Evolutionary conservation across 2,888 invertebrate genomes (phyloP).

Genomic region (Blastobasis lacticolella): DNA sequence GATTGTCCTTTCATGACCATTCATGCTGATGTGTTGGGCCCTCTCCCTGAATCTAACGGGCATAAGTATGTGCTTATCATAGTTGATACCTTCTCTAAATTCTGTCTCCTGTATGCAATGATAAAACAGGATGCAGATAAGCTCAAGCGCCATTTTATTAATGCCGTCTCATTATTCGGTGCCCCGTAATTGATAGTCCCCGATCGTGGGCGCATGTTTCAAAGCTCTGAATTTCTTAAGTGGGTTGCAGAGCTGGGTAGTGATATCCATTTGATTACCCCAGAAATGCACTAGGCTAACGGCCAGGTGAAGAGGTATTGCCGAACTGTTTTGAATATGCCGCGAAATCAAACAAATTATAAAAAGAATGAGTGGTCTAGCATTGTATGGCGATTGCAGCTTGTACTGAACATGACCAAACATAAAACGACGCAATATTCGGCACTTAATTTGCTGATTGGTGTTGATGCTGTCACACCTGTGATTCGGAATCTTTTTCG

Average conservation of each 20-base stretch:
- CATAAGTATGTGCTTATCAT: constrained; percentile 3
- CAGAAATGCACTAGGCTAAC: constrained; percentile 18
- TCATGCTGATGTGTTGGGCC: constrained; percentile 7
- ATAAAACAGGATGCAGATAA: background rate
- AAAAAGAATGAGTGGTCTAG: constrained; percentile 1
- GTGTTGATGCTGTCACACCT: constrained; percentile 12
- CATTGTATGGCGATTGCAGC: constrained; percentile 5
- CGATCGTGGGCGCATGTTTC: constrained; percentile 9
- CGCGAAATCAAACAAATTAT: constrained; percentile 1
- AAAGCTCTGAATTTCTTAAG: background rate
- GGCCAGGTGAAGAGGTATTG: constrained; percentile 16
- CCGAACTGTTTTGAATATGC: constrained; percentile 15
- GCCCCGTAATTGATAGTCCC: constrained; percentile 2
- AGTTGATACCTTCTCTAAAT: constrained; percentile 7
- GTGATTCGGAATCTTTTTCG: constrained; percentile 10
- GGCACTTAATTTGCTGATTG: constrained; percentile 14
- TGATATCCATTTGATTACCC: constrained; percentile 14
- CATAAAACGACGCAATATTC: constrained; percentile 13
- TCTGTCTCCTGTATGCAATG: constrained; percentile 1
- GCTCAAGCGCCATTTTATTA: background rate
- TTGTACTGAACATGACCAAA: constrained; percentile 12
- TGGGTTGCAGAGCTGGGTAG: constrained; percentile 2
- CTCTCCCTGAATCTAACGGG: constrained; percentile 3
- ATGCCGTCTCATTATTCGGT: constrained; percentile 6
- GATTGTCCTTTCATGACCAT: constrained; percentile 7